A percentile compares a stretch with the other conserved stretches of the same genome.
Conservation (phyloP, 2,797 vertebrate genomes). For the Gadopsis bispinosus region DNA sequence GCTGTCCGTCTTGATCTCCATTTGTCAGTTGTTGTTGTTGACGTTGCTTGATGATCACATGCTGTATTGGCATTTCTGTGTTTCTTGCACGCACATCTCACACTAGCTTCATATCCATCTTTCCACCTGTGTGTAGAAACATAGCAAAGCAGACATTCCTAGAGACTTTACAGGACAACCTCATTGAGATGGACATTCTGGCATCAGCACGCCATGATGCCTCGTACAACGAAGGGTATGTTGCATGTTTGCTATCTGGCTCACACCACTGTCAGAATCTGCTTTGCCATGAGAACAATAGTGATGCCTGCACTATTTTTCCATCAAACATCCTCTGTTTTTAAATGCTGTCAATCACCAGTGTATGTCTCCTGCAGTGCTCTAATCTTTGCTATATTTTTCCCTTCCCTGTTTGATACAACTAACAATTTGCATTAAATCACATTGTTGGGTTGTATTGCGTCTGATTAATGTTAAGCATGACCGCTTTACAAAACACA, state of each 20-base stretch:
- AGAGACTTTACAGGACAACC: conserved; percentile 99
- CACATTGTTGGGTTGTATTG: conserved; percentile 62
- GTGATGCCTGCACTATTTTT: conserved; percentile 51
- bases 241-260: conserved; percentile 82
- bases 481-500: conserved; percentile 53
- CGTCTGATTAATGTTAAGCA: conserved; percentile 62
- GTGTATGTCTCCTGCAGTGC: conserved; percentile 47
- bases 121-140: conserved; percentile 99
- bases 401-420: conserved; percentile 56
- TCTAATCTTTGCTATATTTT: conserved; percentile 39
- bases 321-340: conserved; percentile 66
- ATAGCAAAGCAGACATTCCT: conserved; percentile 99
- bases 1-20: conserved; percentile 61
- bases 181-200: conserved; percentile 99
- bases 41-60: conserved; percentile 73
- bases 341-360: conserved; percentile 60
- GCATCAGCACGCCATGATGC: conserved; percentile 94
- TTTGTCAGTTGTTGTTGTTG: conserved; percentile 65
- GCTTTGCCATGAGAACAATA: conserved; percentile 79
- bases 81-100: conserved; percentile 92
- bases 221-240: conserved; percentile 97
- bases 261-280: conserved; percentile 64
- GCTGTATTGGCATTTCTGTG: conserved; percentile 74
- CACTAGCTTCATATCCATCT: conserved; percentile 90
- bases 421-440: conserved; percentile 67